Base-by-base conservation (phyloP, 2,888 invertebrate species). In the Erebia aethiops region DNA sequence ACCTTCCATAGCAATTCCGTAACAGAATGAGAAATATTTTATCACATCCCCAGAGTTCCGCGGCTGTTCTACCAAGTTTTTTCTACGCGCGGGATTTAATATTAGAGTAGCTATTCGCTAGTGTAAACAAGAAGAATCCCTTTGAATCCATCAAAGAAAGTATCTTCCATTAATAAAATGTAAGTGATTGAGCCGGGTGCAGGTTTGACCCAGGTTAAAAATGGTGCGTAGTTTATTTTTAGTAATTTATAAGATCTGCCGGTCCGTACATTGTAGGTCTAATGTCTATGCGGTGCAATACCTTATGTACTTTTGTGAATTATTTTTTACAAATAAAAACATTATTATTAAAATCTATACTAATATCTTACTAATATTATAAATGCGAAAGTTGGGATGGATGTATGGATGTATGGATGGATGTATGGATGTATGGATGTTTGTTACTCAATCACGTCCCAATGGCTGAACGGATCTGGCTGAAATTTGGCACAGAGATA, bases 121-220 rank as follows among this genome's bases (percentile, higher is more conserved):
- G 62, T 62, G 62, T 49, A 62, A 62, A 62, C 46, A 62, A 62
- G 14, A 18, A 49, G 46, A 62, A 49, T 49, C 21, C 62, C 46
- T 62, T 49, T 62, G 46, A 62, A 62, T 62, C 46, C 62, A 61
- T 61, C 61, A 62, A 62, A 21, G 46, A 49, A 62, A 62, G 62
- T 62, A 9, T 49, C 62, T 49, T 8, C 46, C 62, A 62, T 62
- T 62, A 62, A 62, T 62, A 62, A 62, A 62, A 21, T 26, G 46
- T 49, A 62, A 62, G 46, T 62, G 46, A 46, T 49, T 62, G 62
- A 62, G 62, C 62, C 62, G 49, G 49, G 62, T 62, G 21, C 14
- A 62, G 49, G 46, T 62, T 62, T 21, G 18, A 49, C 62, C 62
- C 46, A 8, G 14, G 21, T 62, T 21, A 62, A 14, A 62, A 13